Conservation (phyloP, 2,888 invertebrate genomes). For the Idaea biselata region DNA sequence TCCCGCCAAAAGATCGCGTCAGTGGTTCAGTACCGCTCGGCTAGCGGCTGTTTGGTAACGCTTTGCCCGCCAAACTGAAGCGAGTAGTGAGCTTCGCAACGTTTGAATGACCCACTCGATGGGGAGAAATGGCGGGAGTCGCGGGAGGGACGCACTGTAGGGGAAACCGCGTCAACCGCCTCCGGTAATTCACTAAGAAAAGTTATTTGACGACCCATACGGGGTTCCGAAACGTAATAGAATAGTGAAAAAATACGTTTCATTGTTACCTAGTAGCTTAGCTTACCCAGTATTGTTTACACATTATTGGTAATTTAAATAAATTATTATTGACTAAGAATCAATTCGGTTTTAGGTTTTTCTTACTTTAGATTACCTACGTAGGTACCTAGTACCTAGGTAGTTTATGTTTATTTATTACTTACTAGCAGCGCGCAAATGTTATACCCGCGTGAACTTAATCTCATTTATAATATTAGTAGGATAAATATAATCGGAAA, state of each 20-base stretch:
- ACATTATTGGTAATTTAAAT: no score
- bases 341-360: no score
- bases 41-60: slow-evolving; percentile 64
- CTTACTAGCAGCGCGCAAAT: no score
- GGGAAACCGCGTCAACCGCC: slow-evolving; percentile 76
- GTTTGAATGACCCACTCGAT: slow-evolving; percentile 74
- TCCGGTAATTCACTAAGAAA: slow-evolving; percentile 79
- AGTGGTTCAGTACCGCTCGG: slow-evolving; percentile 51
- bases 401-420: no score
- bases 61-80: slow-evolving; percentile 76
- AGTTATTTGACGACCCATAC: slow-evolving; percentile 70
- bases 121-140: slow-evolving; percentile 75
- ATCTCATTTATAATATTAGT: no score
- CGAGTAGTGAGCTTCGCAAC: slow-evolving; percentile 71
- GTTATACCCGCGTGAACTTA: no score
- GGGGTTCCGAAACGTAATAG: slow-evolving; percentile 57
- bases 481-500: no score
- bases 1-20: slow-evolving; percentile 61
- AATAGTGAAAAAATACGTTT: slow-evolving; percentile 58
- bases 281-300: no score
- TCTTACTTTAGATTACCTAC: no score
- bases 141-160: slow-evolving; percentile 75
- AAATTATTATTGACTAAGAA: no score
- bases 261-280: slow-evolving; percentile 25
- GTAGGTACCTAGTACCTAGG: no score